Base-by-base conservation (phyloP, 2,797 vertebrate genomes). In the Cirrhinus mrigala region DNA sequence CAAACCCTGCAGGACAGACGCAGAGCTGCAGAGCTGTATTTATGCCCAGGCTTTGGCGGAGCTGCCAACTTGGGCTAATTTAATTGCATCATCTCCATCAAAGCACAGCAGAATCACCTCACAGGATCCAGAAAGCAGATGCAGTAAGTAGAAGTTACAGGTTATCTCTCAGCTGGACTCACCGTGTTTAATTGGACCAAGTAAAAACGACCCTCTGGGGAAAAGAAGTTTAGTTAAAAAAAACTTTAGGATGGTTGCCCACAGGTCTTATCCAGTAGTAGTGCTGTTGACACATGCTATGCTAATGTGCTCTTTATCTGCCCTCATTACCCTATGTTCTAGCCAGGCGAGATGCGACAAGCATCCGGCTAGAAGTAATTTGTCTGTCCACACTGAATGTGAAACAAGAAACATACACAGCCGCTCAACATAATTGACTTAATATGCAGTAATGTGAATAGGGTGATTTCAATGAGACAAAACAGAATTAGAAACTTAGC, bases 241-340 rank as follows among this genome's bases (percentile, higher is more conserved):
- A 11, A 14, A 24, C 16, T 83, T 52, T 20, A 68, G 60, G 46
- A 22, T 27, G 50, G 48, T 7, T 46, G n/a, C n/a, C 33, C 37
- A 40, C 46, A 75, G 20, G 46, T 29, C 14, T 64, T 27, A 52
- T 76, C 29, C 22, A 75, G 71, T 76, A 83, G 58, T 73, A 52
- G 58, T 12, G 46, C 58, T 75, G n/a, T 78, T 77, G 48, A 58
- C 74, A 84, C 60, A 69, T 56, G 58, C 56, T 86, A 89, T 86
- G 79, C 69, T 83, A 85, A 87, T 86, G 81, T 85, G 24, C 60
- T 79, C 77, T 79, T 87, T 71, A 75, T 83, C 40, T 76, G 76
- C 27, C 24, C 70, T 79, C 50, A 69, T 80, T 84, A 74, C 24
- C 70, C 24, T 66, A 62, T 64, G 48, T 50, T 56, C 54, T 71